phyloP scores from a whole-genome alignment of 2,888 invertebrate species.

The Oeneis ivallda region DNA sequence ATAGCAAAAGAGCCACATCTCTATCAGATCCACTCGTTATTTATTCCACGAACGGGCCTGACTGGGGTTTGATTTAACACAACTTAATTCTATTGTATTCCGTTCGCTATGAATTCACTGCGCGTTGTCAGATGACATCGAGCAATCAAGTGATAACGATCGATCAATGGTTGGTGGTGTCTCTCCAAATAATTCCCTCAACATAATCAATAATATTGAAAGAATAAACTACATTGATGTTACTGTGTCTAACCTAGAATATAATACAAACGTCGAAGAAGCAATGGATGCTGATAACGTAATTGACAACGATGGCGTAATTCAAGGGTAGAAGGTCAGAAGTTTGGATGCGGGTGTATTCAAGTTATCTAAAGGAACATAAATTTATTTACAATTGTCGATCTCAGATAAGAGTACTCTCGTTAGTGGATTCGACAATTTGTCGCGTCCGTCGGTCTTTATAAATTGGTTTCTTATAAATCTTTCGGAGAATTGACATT shows the following conservation, averaged over 20 bases:
- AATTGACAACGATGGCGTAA: constrained; percentile 4
- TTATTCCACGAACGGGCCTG: constrained; percentile 43
- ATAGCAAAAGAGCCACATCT: constrained; percentile 32
- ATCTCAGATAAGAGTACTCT: constrained; percentile 45
- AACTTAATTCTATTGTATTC: constrained; percentile 50
- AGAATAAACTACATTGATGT: constrained; percentile 27
- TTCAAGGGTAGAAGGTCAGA: constrained; percentile 30
- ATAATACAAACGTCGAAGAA: not conserved
- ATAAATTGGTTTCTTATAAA: constrained; percentile 41
- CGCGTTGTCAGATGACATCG: constrained; percentile 46
- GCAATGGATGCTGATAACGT: constrained; percentile 31
- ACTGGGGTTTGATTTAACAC: constrained; percentile 44
- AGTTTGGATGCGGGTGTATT: constrained; percentile 46
- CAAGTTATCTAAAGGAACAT: constrained; percentile 44
- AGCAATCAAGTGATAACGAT: constrained; percentile 49
- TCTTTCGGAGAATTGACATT: constrained; percentile 18
- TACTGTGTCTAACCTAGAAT: not conserved
- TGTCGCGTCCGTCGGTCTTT: constrained; percentile 44
- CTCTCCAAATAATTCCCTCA: constrained; percentile 26
- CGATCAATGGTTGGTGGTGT: constrained; percentile 38
- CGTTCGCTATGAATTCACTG: constrained; percentile 43
- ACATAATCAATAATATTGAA: constrained; percentile 16
- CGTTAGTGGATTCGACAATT: constrained; percentile 46
- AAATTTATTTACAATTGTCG: constrained; percentile 49
- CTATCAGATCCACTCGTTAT: constrained; percentile 38